Evolutionary conservation across 2,797 vertebrate genomes (phyloP).

Genomic region (Periophthalmus magnuspinnatus): DNA sequence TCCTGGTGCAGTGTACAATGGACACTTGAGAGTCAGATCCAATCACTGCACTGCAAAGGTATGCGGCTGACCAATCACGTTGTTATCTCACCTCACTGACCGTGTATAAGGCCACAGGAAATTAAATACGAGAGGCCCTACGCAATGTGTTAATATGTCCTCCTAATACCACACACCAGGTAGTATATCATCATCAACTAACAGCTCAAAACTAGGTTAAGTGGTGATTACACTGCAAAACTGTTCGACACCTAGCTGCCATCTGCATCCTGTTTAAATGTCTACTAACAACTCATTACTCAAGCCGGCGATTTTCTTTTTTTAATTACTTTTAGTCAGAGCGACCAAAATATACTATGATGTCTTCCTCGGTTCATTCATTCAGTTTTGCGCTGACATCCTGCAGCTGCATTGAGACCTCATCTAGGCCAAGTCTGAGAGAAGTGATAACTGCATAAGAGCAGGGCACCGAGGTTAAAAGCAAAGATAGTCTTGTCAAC

Average conservation of each 20-base stretch:
- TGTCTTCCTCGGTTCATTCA: conserved; percentile 42
- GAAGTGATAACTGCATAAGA: conserved; percentile 73
- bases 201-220: conserved; percentile 29
- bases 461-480: conserved; percentile 78
- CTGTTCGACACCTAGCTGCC: conserved; percentile 36
- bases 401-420: conserved; percentile 64
- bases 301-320: conserved; percentile 21
- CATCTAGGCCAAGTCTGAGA: conserved; percentile 72
- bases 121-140: conserved; percentile 66
- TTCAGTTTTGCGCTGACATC: conserved; percentile 39
- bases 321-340: conserved; percentile 54
- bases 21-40: conserved; percentile 75
- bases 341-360: conserved; percentile 59
- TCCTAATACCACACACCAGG: conserved; percentile 35
- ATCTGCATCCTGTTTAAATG: conserved; percentile 37
- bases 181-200: conserved; percentile 27
- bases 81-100: conserved; percentile 54
- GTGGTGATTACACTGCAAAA: conserved; percentile 25
- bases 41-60: conserved; percentile 72
- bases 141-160: conserved; percentile 36
- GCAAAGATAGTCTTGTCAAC: conserved; percentile 77
- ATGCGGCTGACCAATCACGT: conserved; percentile 76
- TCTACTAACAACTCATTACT: conserved; percentile 50
- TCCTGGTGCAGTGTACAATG: conserved; percentile 61
- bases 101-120: conserved; percentile 69